Base-by-base conservation (phyloP, 2,113 vertebrate genomes). In the Apodemus sylvaticus region DNA sequence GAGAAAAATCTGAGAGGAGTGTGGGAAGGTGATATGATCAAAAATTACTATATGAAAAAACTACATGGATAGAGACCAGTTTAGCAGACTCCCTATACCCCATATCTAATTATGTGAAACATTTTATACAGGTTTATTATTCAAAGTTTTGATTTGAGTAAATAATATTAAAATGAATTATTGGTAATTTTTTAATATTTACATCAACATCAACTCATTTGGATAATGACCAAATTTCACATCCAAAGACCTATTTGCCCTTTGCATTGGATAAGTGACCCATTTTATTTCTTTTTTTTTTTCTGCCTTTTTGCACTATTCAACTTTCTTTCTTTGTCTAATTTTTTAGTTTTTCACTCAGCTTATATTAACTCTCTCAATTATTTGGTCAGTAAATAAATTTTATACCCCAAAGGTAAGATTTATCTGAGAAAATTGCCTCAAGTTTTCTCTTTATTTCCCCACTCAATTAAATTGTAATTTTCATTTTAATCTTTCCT, bases 401-500 rank as follows among this genome's bases (percentile, higher is more conserved):
- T 83, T 82, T 45, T 89, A 26, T 4, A 71, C 31, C 7, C 94
- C 60, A 53, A 74, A 36, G 26, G 71, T 31, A 95, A 71, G 31
- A 88, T 77, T 93, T 87, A 82, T 34, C 34, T 89, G 66, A 24
- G 17, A 79, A 91, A 95, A 90, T 29, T 22, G 82, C n/a, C 73
- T 77, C 76, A 70, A 70, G 36, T 42, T 31, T 94, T 36, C 19
- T 89, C 79, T 29, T 88, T 92, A 74, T 92, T 51, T 79, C 91
- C 17, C 12, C 5, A 58, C 17, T 93, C 34, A 70, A 60, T 62
- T 92, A 34, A 92, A 42, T 34, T 4, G 4, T 34, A 58, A 86
- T 48, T 62, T 95, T 96, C 82, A 70, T 81, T 89, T 91, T 93
- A 90, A 93, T 92, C 39, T 81, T 76, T 76, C 71, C 62, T 58